Base-by-base conservation (phyloP, 2,888 invertebrate species). In the Lingula anatina region DNA sequence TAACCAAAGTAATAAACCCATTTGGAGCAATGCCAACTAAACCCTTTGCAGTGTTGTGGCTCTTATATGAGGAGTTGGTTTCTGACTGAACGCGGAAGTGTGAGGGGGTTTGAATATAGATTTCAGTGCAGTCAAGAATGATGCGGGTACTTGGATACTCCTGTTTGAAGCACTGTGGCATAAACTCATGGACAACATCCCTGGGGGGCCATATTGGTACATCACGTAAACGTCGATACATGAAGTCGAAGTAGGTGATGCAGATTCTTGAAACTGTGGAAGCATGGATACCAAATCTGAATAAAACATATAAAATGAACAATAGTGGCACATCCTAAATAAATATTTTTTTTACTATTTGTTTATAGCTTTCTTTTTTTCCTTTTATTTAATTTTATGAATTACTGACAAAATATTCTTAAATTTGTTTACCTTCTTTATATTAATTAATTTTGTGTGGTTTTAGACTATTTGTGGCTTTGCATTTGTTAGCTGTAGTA, bases 81-180 rank as follows among this genome's bases (percentile, higher is more conserved):
- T 44, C 31, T 5, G 40, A 40, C 21, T 52, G 31, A 12, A 31
- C 31, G 15, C 31, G 31, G 15, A 31, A 31, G 15, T 31, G 31
- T 12, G 31, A 31, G 9, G 53, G 28, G 40, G 37, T 55, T 35
- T 57, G 43, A 31, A 44, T 31, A 26, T 53, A 47, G 2, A 56
- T 36, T 40, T 56, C 54, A 25, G 51, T 54, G 24, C 51, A 48
- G 41, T 56, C 53, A 41, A 54, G 28, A 9, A 53, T 55, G 2
- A 49, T 49, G 20, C 51, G 20, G 2, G 51, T 53, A 5, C 46
- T 24, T 26, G 55, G 53, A 37, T 49, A 55, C 24, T 46, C 45
- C 23, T 28, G n/a, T 39, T 47, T 48, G 44, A 53, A 54, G 25
- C 39, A 20, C 15, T 28, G 15, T 15, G 53, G 50, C 48, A 52